phyloP scores from a whole-genome alignment of 2,888 invertebrate genomes.

The Amaurobius ferox region DNA sequence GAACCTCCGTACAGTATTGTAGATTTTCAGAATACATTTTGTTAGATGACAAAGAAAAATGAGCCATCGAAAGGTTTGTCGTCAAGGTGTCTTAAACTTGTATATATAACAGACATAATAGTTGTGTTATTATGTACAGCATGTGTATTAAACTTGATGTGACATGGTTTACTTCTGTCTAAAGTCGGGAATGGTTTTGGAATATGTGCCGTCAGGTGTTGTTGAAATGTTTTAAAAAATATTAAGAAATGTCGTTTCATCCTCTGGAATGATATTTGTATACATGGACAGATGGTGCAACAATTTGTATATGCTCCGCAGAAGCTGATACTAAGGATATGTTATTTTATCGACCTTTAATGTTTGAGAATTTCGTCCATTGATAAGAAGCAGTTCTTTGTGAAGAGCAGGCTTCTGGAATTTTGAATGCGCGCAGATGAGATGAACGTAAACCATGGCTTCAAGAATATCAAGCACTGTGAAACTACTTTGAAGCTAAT shows the following conservation, averaged over 20 bases:
- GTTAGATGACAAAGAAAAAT: not conserved
- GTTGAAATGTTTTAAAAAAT: no score
- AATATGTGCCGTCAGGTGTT: not conserved
- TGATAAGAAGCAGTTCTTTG: not conserved
- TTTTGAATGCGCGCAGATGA: not conserved
- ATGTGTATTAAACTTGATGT: no score
- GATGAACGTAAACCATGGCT: not conserved
- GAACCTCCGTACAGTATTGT: not conserved
- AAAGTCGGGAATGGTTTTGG: not conserved
- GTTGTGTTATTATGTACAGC: no score
- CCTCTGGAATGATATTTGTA: no score
- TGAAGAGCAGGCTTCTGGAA: not conserved
- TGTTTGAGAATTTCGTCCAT: constrained; percentile 3
- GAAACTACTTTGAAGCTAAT: not conserved
- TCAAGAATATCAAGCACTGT: not conserved
- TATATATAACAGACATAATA: not conserved
- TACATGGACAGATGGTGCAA: no score
- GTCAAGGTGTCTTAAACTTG: not conserved
- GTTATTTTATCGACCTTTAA: not conserved
- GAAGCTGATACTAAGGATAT: not conserved
- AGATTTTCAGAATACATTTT: not conserved
- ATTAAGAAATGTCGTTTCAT: no score
- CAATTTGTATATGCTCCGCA: no score
- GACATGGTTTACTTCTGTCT: no score
- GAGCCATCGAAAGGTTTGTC: not conserved